Evolutionary conservation across 2,113 vertebrate species (phyloP), one percentile per base, ranked within the genome.

Genomic region (Passer montanus): DNA sequence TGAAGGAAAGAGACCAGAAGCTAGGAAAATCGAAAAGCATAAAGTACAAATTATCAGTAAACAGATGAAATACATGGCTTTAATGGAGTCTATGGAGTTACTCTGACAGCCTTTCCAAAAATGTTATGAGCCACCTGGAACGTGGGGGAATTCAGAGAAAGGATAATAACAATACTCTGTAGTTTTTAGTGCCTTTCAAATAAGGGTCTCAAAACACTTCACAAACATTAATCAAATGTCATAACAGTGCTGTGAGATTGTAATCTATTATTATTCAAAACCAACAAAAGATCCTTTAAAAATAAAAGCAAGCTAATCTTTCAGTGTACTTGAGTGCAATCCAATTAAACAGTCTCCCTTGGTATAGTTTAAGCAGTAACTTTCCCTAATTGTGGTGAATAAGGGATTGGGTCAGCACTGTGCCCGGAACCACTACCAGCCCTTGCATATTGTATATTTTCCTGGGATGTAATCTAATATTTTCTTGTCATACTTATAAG

Each of bases 181-280:
- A 88, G 72, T 46, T 96, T 94, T 93, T 88, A 68, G 56, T 92
- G 56, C 31, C 59, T 96, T 95, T 94, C 72, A 92, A 84, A 90
- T 56, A 92, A 88, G 28, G 15, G 56, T 86, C 88, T 95, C 88
- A 86, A 96, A 96, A 74, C 79, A 84, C 92, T 93, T 77, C 35
- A 37, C 47, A 81, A 84, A 52, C 44, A 72, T 95, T 90, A 86
- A 92, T 95, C 87, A 95, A 84, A 80, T 86, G 55, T 81, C 79
- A 52, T 75, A 86, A 90, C 22, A 72, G 43, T 70, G 17, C 20
- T 70, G 30, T 77, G 63, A 93, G 56, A 83, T 46, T 72, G 28
- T 30, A 27, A 94, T 43, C 18, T 47, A 69, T 80, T 95, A 56
- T 83, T 90, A 86, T 81, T 86, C 35, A 78, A 50, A 90, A 88